Conservation (phyloP, 1,140 invertebrate species). For the Rhynchophorus ferrugineus region DNA sequence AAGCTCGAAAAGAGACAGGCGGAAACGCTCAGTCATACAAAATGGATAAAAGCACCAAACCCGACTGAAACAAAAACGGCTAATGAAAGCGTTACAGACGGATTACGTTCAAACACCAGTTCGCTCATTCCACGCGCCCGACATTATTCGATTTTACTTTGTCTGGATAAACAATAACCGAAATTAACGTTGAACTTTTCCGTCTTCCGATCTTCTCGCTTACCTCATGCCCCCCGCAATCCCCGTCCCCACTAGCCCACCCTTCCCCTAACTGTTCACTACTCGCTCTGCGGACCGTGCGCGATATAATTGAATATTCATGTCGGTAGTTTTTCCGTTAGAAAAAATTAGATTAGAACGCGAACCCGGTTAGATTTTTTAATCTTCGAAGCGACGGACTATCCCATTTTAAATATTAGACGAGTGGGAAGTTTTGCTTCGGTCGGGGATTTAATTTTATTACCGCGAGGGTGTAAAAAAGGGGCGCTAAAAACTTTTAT, state of each 20-base stretch:
- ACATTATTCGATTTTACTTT: neutral
- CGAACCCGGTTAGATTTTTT: neutral
- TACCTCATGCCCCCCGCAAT: too few relatives aligned
- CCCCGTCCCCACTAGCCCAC: too few relatives aligned
- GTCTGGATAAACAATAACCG: neutral
- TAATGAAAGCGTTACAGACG: neutral
- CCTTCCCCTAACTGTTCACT: neutral
- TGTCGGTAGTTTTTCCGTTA: neutral
- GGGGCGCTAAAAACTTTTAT: too few relatives aligned
- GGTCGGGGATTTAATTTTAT: neutral
- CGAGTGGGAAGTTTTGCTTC: neutral
- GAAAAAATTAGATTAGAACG: neutral
- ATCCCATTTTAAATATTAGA: neutral
- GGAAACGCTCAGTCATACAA: neutral
- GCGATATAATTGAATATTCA: neutral
- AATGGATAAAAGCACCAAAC: neutral
- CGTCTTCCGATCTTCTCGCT: neutral
- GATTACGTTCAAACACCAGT: neutral
- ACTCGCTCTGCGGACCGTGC: neutral
- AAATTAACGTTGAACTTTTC: neutral
- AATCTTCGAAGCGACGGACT: neutral
- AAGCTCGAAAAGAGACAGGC: too few relatives aligned
- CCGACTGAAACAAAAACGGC: neutral
- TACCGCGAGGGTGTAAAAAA: neutral
- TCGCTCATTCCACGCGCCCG: neutral